Base-by-base conservation (phyloP, 2,113 vertebrate species). In the Crocuta crocuta region DNA sequence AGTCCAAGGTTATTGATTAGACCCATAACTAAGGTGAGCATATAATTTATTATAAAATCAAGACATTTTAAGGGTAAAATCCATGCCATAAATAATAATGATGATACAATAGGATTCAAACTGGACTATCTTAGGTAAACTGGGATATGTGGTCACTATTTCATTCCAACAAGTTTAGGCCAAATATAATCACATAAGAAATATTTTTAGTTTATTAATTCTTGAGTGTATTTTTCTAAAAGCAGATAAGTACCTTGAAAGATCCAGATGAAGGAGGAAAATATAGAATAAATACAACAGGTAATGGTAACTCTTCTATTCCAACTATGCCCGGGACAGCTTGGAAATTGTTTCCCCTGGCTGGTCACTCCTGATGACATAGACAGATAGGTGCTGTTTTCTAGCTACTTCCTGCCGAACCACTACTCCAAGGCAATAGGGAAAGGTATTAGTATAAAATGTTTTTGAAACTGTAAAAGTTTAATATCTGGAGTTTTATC, bases 121-220 rank as follows among this genome's bases (percentile, higher is more conserved):
- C 8, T n/a, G 10, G 21, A 35, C 31, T 21, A 73, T 74, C 0
- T 12, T 68, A 91, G 63, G 17, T 35, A 68, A 94, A 95, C 17
- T 91, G 45, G 10, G 7, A 76, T 17, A 2, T 86, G 9, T 82
- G 8, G 7, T 94, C 39, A 35, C 17, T 65, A 0, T 24, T 43
- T 24, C n/a, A 70, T n/a, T 58, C 31, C 45, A 61, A 58, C 5
- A 87, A 65, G n/a, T 55, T 35, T 85, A 86, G 28, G 80, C 10
- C 33, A 81, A 92, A 93, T 82, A 45, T 61, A 74, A 89, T 39
- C 15, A 24, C 5, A 82, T 48, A 45, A 65, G 7, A 85, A 80
- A 79, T 50, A 63, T 43, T 70, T 82, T n/a, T 95, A 81, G 82
- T 71, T 16, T 70, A 26, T 89, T 85, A 48, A 78, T 92, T 83